Percentiles rank a stretch among this genome's conserved stretches.
phyloP scores from a whole-genome alignment of 2,888 invertebrate species.

The Campoplex nolae region DNA sequence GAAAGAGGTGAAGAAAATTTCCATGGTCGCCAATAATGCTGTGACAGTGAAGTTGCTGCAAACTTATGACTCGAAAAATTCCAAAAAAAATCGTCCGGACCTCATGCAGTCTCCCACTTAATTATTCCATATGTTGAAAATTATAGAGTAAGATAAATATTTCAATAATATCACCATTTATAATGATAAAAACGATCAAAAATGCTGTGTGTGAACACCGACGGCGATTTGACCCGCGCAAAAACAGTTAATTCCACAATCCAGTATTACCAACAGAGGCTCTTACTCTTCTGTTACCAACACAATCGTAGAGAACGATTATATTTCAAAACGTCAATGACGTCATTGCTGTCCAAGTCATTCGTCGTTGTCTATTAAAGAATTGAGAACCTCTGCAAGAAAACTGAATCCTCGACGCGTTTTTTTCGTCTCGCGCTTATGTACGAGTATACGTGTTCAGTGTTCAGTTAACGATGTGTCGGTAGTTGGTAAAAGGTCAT shows the following conservation, averaged over 20 bases:
- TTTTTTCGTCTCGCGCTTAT: constrained; percentile 9
- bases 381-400: constrained; percentile 6
- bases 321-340: background rate
- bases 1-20: constrained; percentile 49
- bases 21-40: constrained; percentile 55
- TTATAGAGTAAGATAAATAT: background rate
- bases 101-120: background rate
- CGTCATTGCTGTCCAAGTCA: background rate
- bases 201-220: background rate
- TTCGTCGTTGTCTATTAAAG: background rate
- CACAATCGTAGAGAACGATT: background rate
- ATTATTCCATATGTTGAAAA: background rate
- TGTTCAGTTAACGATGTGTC: constrained; percentile 56
- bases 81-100: background rate
- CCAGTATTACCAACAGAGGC: background rate
- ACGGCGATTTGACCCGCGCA: constrained; percentile 8
- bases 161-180: background rate
- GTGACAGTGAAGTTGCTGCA: constrained; percentile 3
- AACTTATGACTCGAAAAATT: background rate
- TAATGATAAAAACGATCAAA: background rate
- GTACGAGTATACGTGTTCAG: constrained; percentile 19
- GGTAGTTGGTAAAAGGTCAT: constrained; percentile 45
- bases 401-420: constrained; percentile 7
- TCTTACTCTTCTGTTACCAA: too few species aligned
- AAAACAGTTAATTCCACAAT: background rate